Evolutionary conservation across 2,888 invertebrate genomes (phyloP).

Genomic region (Lissonota sp.): DNA sequence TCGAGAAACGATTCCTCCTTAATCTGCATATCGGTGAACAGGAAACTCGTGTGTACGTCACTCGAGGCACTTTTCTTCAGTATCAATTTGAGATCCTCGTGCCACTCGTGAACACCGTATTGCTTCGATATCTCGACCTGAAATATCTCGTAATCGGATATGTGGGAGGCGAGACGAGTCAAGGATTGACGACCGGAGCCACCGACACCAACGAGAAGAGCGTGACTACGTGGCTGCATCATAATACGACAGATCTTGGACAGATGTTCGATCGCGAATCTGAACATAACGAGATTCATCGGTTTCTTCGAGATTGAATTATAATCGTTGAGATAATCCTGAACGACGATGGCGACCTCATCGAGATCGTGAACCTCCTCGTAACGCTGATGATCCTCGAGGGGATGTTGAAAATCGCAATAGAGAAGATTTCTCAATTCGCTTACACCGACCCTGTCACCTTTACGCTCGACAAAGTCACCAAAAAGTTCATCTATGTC

Average conservation of each 20-base stretch:
- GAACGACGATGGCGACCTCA: conserved; percentile 91
- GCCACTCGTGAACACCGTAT: conserved; percentile 94
- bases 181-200: conserved; percentile 97
- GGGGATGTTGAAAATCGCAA: conserved; percentile 97
- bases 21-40: conserved; percentile 96
- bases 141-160: conserved; percentile 96
- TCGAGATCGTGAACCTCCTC: conserved; percentile 92
- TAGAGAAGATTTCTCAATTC: conserved; percentile 95
- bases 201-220: conserved; percentile 94
- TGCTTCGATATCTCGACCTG: conserved; percentile 96
- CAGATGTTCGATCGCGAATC: conserved; percentile 97
- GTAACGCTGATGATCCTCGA: conserved; percentile 93
- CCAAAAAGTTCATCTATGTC: conserved; percentile 89
- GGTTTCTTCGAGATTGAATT: conserved; percentile 98
- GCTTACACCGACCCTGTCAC: conserved; percentile 89
- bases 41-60: conserved; percentile 94
- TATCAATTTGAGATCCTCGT: conserved; percentile 94
- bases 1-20: conserved; percentile 97
- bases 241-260: conserved; percentile 95
- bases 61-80: conserved; percentile 92
- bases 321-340: conserved; percentile 94
- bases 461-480: conserved; percentile 84
- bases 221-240: conserved; percentile 96
- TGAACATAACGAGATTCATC: conserved; percentile 96
- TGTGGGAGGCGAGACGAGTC: conserved; percentile 94